Percentiles rank a stretch among this genome's conserved stretches.
Evolutionary conservation across 2,113 vertebrate species (phyloP).

Genomic region (Eretmochelys imbricata): DNA sequence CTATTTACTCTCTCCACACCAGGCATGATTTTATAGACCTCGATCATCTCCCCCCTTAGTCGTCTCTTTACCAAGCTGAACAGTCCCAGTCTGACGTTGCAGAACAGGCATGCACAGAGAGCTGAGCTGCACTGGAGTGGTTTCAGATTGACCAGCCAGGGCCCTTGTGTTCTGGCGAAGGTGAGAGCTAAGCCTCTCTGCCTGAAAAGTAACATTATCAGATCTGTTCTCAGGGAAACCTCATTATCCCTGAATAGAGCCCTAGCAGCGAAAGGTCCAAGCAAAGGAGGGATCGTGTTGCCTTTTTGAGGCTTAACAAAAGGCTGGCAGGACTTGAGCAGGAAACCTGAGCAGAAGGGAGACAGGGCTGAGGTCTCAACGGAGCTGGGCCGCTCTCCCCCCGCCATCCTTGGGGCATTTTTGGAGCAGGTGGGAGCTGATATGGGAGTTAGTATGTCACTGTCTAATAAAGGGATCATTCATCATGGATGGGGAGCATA

Average conservation of each 20-base stretch:
- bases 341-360: slow-evolving; percentile 55
- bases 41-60: no score
- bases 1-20: no score
- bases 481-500: not conserved
- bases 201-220: slow-evolving; percentile 60
- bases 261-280: not conserved
- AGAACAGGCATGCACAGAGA: accelerated
- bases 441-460: not conserved
- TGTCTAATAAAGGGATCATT: slow-evolving; percentile 28
- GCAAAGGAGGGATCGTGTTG: slow-evolving; percentile 17
- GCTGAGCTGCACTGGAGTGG: not conserved
- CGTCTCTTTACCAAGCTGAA: no score
- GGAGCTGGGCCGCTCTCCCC: not conserved
- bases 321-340: not conserved
- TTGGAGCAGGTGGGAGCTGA: not conserved
- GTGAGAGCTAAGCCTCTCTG: slow-evolving; percentile 4
- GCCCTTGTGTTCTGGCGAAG: accelerated
- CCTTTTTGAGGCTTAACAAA: slow-evolving; percentile 43
- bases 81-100: not conserved
- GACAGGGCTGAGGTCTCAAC: not conserved
- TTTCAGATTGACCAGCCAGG: not conserved
- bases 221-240: slow-evolving; percentile 48
- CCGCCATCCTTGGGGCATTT: not conserved
- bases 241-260: slow-evolving; percentile 22
- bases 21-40: no score